These are phyloP conservation scores for Cairina moschata DNA, from an alignment of 2,113 vertebrate species.

Conservation along the genomic window DNA sequence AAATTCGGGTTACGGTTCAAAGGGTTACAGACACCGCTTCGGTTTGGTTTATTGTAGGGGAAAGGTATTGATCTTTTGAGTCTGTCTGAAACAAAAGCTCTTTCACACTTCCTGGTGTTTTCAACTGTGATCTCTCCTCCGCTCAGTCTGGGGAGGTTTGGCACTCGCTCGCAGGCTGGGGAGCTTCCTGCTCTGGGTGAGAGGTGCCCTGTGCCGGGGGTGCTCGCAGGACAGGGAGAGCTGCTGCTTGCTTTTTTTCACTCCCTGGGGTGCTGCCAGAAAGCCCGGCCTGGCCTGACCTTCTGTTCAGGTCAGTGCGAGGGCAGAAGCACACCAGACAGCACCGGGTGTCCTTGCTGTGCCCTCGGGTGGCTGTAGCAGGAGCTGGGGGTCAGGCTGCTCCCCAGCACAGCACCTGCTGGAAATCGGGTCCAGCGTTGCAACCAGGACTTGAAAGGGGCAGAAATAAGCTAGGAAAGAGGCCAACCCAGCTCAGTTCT, in stretches of 20 bases:
- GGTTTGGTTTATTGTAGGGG: neutral
- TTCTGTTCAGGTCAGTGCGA: neutral
- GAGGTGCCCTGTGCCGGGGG: neutral
- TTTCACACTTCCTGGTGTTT: slow-evolving; percentile 12
- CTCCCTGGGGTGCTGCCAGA: neutral
- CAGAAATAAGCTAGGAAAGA: slow-evolving; percentile 21
- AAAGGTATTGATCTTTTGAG: neutral
- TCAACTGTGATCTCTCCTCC: slow-evolving; percentile 1
- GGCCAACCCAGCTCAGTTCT: neutral
- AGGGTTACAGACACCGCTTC: neutral
- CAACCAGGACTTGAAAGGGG: neutral
- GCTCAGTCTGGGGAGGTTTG: slow-evolving; percentile 34
- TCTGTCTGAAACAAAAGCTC: slow-evolving; percentile 27
- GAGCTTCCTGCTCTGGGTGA: slow-evolving; percentile 23
- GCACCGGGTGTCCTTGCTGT: neutral
- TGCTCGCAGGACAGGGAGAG: slow-evolving; percentile 8
- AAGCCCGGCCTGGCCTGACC: neutral
- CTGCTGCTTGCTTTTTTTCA: neutral
- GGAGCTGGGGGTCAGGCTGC: neutral
- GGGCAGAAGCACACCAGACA: neutral
- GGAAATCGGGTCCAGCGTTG: neutral
- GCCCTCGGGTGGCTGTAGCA: accelerated
- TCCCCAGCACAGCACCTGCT: neutral
- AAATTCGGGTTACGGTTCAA: neutral
- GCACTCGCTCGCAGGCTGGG: slow-evolving; percentile 16